A percentile compares a stretch with the other conserved stretches of the same genome.
These are phyloP conservation scores for Microtus richardsoni DNA, from an alignment of 2,113 vertebrate species.

Conservation along the genomic window DNA sequence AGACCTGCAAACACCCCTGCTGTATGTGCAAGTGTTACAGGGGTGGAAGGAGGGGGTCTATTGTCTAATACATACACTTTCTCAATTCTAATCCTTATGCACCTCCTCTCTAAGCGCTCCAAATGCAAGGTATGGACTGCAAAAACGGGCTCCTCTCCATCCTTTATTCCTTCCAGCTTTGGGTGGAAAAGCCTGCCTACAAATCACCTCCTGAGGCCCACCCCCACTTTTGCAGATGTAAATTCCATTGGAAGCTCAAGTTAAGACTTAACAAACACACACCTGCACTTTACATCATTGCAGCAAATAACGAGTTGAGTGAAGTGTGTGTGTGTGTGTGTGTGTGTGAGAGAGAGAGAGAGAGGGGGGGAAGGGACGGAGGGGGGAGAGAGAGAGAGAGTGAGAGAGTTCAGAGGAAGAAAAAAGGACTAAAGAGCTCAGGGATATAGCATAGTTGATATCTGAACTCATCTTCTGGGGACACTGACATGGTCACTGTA, in stretches of 20 bases:
- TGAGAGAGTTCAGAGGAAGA: not conserved
- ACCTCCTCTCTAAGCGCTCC: not conserved
- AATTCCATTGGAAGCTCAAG: constrained; percentile 21
- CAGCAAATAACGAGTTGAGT: not conserved
- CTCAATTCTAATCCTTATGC: not conserved
- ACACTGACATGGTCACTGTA: not conserved
- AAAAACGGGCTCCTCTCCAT: not conserved
- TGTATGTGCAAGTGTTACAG: not conserved
- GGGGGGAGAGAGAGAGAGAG: too few relatives aligned
- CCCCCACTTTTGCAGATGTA: not conserved
- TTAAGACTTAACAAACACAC: not conserved
- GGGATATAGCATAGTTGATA: too few relatives aligned
- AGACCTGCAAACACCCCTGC: not conserved
- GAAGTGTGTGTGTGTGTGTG: not conserved
- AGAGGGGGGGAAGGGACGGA: too few relatives aligned
- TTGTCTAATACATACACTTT: not conserved
- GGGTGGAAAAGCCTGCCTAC: not conserved
- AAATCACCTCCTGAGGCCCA: not conserved
- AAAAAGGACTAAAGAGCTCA: not conserved
- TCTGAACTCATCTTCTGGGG: not conserved
- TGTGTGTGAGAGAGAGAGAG: not conserved
- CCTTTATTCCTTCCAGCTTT: not conserved
- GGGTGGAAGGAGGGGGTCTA: not conserved
- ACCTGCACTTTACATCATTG: not conserved
- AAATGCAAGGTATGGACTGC: not conserved